Conservation (phyloP, 2,888 invertebrate species). For the Synanthedon formicaeformis region DNA sequence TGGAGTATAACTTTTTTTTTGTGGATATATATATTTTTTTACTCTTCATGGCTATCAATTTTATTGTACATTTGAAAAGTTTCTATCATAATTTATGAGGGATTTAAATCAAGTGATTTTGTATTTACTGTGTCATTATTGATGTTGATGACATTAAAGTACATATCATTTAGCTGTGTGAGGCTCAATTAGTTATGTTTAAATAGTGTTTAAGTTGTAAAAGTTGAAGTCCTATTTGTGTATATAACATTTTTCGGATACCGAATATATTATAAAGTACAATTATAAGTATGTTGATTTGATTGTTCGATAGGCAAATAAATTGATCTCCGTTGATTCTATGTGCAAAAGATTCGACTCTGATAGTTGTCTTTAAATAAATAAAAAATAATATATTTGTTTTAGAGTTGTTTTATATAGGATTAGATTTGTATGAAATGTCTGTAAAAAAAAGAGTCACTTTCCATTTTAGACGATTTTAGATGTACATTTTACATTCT, state of each 20-base stretch:
- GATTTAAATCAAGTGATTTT: no score
- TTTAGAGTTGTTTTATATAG: not conserved
- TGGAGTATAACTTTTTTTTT: no score
- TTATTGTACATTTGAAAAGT: no score
- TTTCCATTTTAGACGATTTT: not conserved
- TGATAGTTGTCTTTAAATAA: not conserved
- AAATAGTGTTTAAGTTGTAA: conserved; percentile 31
- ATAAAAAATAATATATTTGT: not conserved
- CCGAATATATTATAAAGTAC: conserved; percentile 28
- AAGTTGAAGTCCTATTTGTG: not conserved
- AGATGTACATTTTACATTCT: not conserved
- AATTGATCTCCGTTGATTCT: conserved; percentile 44
- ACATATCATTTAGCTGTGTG: conserved; percentile 45
- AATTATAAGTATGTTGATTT: conserved; percentile 46
- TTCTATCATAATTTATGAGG: not conserved
- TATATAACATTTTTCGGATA: conserved; percentile 62
- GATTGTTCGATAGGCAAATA: conserved; percentile 38
- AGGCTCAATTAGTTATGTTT: conserved; percentile 34
- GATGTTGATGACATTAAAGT: conserved; percentile 13
- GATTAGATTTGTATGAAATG: not conserved
- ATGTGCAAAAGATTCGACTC: not conserved
- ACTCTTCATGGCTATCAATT: not conserved
- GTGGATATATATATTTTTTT: no score
- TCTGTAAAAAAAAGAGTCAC: not conserved
- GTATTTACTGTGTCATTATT: conserved; percentile 9